These are phyloP conservation scores for Tokudaia tokunoshimensis DNA, from an alignment of 2,797 vertebrate genomes.

Conservation along the genomic window DNA sequence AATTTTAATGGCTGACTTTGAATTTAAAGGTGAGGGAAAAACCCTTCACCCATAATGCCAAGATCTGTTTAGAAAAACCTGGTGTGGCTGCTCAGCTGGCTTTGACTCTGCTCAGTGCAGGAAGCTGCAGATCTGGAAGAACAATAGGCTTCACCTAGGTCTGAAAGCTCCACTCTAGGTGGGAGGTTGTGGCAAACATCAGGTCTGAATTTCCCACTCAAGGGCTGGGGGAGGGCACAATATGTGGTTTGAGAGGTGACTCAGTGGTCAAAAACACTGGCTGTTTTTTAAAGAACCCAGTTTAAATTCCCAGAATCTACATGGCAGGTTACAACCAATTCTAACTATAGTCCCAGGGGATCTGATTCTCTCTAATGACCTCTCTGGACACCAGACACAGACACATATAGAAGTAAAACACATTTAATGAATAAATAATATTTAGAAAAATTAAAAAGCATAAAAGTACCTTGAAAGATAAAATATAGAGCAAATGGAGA, in stretches of 20 bases:
- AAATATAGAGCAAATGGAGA: not conserved
- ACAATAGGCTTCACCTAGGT: no score
- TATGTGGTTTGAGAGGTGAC: not conserved
- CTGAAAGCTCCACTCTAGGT: no score
- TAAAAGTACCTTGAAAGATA: not conserved
- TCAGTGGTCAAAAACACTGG: not conserved
- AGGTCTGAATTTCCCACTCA: no score
- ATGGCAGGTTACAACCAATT: not conserved
- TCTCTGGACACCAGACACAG: not conserved
- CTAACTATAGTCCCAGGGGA: not conserved
- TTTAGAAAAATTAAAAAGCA: not conserved
- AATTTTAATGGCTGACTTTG: no score
- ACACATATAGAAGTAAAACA: not conserved
- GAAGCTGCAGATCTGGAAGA: no score
- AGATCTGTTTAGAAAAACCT: no score
- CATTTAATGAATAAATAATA: not conserved
- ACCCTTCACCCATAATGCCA: no score
- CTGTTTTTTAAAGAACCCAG: not conserved
- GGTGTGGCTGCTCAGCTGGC: no score
- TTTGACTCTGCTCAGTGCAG: no score
- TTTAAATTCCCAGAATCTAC: not conserved
- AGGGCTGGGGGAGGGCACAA: no score
- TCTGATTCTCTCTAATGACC: not conserved
- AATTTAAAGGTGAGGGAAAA: no score
- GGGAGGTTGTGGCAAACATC: no score